Evolutionary conservation across 2,888 invertebrate genomes (phyloP), one percentile per base, ranked within the genome.

Genomic region (Minunthozetes semirufus): DNA sequence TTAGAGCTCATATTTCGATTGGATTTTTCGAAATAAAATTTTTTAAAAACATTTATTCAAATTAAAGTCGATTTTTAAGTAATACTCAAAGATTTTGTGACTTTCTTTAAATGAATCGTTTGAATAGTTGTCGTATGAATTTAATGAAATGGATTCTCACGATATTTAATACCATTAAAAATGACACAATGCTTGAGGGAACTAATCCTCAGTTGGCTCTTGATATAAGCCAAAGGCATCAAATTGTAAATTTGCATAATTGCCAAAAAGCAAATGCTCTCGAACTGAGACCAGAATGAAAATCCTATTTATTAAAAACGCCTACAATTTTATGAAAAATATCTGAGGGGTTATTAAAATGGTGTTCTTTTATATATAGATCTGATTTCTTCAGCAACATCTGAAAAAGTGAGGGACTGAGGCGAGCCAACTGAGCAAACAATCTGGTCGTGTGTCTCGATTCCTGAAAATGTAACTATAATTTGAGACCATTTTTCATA

Each of bases 401-500:
- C 1, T 66, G 17, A 33, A 33, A 66, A 66, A 66, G 27, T 66
- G 3, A 15, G 46, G 3, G 15, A 48, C 11, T 3, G n/a, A 53
- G 19, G 19, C 5, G 53, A 53, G 46, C 15, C n/a, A 61, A 29
- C 27, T 13, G 29, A 61, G 17, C 61, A 25, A 61, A 61, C 61
- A 29, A 61, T 61, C 19, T 25, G 66, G 66, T 66, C 66, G 66
- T 66, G 66, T 66, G 66, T 66, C 66, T 66, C 38, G 38, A 38
- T 17, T 66, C 38, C 66, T 29, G n/a, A 66, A 38, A 66, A 27
- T 38, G 33, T 13, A n/a, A 46, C 73, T 74, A 74, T 74, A 74
- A 74, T 74, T 74, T 74, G 50, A 61, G 75, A 72, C 72, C 75
- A 74, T 74, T 74, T 74, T 74, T 74, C 75, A 74, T 74, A 72